Evolutionary conservation across 2,113 vertebrate species (phyloP).

Genomic region (Lepisosteus osseus): DNA sequence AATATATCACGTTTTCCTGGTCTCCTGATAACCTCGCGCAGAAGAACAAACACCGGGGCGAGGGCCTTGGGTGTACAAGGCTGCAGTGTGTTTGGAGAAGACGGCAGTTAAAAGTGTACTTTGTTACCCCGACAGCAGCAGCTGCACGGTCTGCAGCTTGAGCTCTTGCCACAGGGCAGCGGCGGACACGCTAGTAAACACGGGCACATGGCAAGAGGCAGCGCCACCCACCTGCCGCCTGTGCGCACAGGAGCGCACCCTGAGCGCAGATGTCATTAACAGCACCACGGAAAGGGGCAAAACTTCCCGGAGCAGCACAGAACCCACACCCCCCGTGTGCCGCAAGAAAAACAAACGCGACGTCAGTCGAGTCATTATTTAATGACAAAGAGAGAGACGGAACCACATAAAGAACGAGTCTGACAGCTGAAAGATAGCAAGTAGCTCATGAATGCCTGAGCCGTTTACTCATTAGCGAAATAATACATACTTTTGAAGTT

Average conservation of each 20-base stretch:
- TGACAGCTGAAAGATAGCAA: too few species aligned
- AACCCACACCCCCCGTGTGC: conserved; percentile 25
- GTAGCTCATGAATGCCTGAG: too few species aligned
- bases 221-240: conserved; percentile 60
- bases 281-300: background rate
- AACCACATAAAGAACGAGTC: too few species aligned
- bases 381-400: too few species aligned
- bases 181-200: conserved; percentile 23
- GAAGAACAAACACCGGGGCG: conserved; percentile 24
- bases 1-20: conserved; percentile 45
- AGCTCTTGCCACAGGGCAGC: conserved; percentile 46
- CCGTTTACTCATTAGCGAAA: too few species aligned
- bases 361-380: conserved; percentile 9
- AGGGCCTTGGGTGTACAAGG: conserved; percentile 18
- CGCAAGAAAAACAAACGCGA: conserved; percentile 16
- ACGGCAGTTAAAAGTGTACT: conserved; percentile 16
- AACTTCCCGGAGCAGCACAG: conserved; percentile 5
- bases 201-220: conserved; percentile 55
- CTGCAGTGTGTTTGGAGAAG: conserved; percentile 14
- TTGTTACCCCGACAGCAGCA: conserved; percentile 38
- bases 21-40: conserved; percentile 45
- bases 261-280: conserved; percentile 13
- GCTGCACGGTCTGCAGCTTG: conserved; percentile 35
- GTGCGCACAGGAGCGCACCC: conserved; percentile 13
- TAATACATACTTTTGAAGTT: background rate